A percentile compares a stretch with the other conserved stretches of the same genome.
These are phyloP conservation scores for Timandra comae DNA, from an alignment of 2,888 invertebrate genomes.

Conservation along the genomic window DNA sequence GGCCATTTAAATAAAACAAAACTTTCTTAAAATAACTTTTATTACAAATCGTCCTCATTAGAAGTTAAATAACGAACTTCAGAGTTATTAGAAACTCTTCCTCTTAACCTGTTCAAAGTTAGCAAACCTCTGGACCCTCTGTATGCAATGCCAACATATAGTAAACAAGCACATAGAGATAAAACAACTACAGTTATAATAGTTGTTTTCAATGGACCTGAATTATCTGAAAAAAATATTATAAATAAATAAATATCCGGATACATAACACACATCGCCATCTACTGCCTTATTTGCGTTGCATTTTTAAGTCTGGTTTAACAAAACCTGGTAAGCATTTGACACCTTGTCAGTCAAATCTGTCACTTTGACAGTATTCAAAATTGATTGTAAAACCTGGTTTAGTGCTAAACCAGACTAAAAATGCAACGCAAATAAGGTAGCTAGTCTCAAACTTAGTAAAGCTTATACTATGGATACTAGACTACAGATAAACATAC, in stretches of 20 bases:
- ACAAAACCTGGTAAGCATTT: too few species aligned
- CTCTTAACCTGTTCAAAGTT: slow-evolving; percentile 39
- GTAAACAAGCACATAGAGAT: slow-evolving; percentile 18
- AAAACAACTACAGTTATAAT: slow-evolving; percentile 29
- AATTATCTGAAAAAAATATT: slow-evolving; percentile 23
- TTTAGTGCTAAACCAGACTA: too few species aligned
- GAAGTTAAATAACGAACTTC: slow-evolving; percentile 55
- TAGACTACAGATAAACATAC: too few species aligned
- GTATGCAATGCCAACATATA: slow-evolving; percentile 19
- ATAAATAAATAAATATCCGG: background rate
- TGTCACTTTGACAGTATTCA: too few species aligned
- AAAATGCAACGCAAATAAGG: too few species aligned
- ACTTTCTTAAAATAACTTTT: background rate
- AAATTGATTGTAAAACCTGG: too few species aligned
- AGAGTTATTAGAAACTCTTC: slow-evolving; percentile 33
- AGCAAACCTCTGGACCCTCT: slow-evolving; percentile 26
- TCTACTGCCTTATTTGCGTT: too few species aligned
- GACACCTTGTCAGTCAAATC: too few species aligned
- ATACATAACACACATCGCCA: too few species aligned
- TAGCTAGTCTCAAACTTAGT: too few species aligned
- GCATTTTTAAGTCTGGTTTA: too few species aligned
- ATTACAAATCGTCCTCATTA: slow-evolving; percentile 37
- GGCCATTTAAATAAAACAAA: slow-evolving; percentile 4
- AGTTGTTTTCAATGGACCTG: slow-evolving; percentile 25
- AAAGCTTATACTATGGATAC: too few species aligned